Percentiles rank a stretch among this genome's conserved stretches.
Conservation (phyloP, 2,797 vertebrate genomes). For the Rhynchotus rufescens region DNA sequence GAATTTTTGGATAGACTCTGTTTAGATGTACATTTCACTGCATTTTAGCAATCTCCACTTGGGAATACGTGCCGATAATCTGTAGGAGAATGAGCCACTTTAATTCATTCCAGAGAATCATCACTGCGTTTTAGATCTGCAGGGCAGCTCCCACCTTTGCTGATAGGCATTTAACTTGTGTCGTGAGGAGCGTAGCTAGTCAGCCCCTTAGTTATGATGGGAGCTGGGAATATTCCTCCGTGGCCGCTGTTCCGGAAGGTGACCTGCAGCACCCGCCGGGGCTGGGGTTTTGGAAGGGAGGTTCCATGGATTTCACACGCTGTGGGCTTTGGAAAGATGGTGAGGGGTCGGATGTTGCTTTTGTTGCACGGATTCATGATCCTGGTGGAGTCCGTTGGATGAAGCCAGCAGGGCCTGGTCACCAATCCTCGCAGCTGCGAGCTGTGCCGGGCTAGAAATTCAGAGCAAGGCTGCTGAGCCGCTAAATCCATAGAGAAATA, state of each 20-base stretch:
- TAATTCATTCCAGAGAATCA: constrained; percentile 1
- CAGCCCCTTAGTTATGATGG: neutral
- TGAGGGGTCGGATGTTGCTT: neutral
- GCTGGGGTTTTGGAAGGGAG: neutral
- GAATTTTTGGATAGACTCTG: constrained; percentile 41
- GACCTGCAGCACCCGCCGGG: neutral
- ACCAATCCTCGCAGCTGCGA: neutral
- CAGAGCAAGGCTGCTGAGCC: neutral
- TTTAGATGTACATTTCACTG: constrained; percentile 25
- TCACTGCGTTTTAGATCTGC: constrained; percentile 21
- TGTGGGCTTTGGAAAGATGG: neutral
- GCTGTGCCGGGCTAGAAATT: neutral
- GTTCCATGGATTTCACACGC: neutral
- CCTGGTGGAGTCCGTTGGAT: neutral
- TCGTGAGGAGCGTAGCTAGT: neutral
- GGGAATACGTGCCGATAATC: neutral
- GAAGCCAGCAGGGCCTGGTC: neutral
- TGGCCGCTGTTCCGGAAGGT: neutral
- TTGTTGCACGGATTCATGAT: neutral
- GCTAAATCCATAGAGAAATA: neutral
- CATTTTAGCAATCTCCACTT: constrained; percentile 18
- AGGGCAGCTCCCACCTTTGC: neutral
- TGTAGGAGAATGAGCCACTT: neutral
- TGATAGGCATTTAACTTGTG: neutral
- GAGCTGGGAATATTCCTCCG: neutral